A percentile compares a stretch with the other conserved stretches of the same genome.
Conservation (phyloP, 1,140 invertebrate species). For the Drosophila fuyamai region DNA sequence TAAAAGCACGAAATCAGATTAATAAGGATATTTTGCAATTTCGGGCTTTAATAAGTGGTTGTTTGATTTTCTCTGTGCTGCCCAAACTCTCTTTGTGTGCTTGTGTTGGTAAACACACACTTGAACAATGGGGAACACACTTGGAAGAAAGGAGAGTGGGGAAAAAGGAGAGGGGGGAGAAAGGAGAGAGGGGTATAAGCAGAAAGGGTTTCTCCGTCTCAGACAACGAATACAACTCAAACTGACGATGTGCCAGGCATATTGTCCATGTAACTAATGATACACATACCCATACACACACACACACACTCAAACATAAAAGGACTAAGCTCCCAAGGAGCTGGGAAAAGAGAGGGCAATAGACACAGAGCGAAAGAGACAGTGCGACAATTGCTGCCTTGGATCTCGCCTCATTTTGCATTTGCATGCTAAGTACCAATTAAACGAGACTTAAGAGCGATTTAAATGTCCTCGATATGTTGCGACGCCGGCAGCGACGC, state of each 20-base stretch:
- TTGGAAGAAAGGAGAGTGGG: background rate
- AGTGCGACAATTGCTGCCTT: slow-evolving; percentile 58
- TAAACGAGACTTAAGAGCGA: slow-evolving; percentile 70
- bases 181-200: background rate
- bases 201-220: slow-evolving; percentile 14
- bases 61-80: slow-evolving; percentile 5
- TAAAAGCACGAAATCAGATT: background rate
- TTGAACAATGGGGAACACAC: slow-evolving; percentile 2
- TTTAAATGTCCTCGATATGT: slow-evolving; percentile 67
- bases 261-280: slow-evolving; percentile 52
- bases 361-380: slow-evolving; percentile 1
- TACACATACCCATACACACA: slow-evolving; percentile 16
- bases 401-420: slow-evolving; percentile 70
- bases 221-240: slow-evolving; percentile 9
- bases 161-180: background rate
- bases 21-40: background rate
- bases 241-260: slow-evolving; percentile 31
- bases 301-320: background rate
- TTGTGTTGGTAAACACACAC: slow-evolving; percentile 35
- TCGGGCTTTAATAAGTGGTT: background rate
- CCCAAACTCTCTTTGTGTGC: background rate
- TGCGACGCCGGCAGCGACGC: slow-evolving; percentile 23
- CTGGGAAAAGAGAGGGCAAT: background rate
- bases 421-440: slow-evolving; percentile 78
- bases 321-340: background rate